Conservation (phyloP, 2,113 vertebrate genomes). For the Epinephelus lanceolatus region DNA sequence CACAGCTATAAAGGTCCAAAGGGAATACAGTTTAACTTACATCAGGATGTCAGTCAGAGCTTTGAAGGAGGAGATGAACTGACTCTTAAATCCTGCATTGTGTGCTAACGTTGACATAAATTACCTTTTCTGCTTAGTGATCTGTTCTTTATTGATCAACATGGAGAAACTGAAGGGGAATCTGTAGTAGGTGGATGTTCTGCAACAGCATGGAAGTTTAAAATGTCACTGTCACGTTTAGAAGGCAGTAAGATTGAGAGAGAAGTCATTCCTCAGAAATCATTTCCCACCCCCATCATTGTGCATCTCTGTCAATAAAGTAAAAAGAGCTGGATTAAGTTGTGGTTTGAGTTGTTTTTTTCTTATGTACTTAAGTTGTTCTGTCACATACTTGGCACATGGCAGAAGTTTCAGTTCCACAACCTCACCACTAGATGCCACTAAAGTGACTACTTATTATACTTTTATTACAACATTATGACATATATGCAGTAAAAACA, state of each 20-base stretch:
- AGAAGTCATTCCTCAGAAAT: constrained; percentile 4
- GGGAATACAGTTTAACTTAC: constrained; percentile 38
- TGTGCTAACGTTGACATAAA: constrained; percentile 4
- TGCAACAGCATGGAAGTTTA: constrained; percentile 12
- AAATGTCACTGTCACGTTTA: constrained; percentile 6
- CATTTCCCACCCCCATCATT: constrained; percentile 4
- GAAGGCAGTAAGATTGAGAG: constrained; percentile 17
- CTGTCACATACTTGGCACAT: too few relatives aligned
- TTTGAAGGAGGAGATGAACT: neutral
- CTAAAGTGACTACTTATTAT: too few relatives aligned
- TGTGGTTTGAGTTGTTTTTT: constrained; percentile 5
- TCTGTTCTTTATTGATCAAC: neutral
- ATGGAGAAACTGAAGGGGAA: constrained; percentile 4
- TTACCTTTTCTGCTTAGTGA: neutral
- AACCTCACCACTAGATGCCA: too few relatives aligned
- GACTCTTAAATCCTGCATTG: neutral
- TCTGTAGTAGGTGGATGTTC: constrained; percentile 10
- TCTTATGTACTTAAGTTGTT: neutral
- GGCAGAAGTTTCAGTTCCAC: too few relatives aligned
- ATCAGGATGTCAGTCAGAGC: neutral
- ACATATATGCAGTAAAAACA: too few relatives aligned
- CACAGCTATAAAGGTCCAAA: constrained; percentile 51
- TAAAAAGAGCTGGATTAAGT: constrained; percentile 46
- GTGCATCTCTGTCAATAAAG: constrained; percentile 73
- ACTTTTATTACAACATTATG: too few relatives aligned